Evolutionary conservation across 2,888 invertebrate genomes (phyloP).

Genomic region (Arctia plantaginis): DNA sequence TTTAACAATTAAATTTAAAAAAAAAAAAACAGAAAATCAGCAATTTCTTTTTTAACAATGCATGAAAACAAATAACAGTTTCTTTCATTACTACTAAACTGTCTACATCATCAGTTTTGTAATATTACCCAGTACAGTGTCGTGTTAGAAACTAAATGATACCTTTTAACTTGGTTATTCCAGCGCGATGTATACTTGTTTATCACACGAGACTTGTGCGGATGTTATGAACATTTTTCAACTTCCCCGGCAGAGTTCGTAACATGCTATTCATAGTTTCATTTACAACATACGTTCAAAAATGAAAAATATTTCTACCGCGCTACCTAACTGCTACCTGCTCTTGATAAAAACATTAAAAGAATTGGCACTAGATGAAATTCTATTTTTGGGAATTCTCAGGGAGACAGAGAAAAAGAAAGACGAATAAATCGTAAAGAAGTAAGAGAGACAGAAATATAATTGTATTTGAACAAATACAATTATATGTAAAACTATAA

Average conservation of each 20-base stretch:
- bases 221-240: conserved; percentile 19
- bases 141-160: neutral
- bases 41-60: no score
- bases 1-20: no score
- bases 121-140: neutral
- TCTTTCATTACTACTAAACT: neutral
- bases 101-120: neutral
- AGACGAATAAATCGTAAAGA: no score
- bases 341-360: conserved; percentile 2
- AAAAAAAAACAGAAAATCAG: no score
- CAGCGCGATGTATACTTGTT: conserved; percentile 2
- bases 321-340: neutral
- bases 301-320: neutral
- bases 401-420: no score
- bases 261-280: conserved; percentile 10
- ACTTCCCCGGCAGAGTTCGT: neutral
- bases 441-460: no score
- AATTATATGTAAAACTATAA: no score
- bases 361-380: neutral
- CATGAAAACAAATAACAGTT: no score
- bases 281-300: conserved; percentile 1
- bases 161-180: neutral
- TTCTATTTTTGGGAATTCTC: neutral
- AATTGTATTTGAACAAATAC: no score
- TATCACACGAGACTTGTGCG: neutral